Evolutionary conservation across 1,140 invertebrate genomes (phyloP).

Genomic region (Idris sp.): DNA sequence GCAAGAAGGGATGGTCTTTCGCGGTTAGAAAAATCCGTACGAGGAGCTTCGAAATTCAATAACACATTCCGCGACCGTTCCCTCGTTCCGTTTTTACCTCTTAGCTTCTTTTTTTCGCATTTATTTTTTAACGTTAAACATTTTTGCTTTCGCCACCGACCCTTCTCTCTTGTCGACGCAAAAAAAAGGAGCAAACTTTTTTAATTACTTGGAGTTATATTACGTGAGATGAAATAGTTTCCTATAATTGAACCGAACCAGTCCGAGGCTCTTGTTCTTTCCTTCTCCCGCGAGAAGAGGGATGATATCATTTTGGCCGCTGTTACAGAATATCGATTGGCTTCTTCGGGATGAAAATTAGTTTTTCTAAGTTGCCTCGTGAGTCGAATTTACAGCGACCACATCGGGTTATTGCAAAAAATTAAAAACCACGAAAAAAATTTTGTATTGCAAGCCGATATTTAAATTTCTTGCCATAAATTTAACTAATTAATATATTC

Average conservation of each 20-base stretch:
- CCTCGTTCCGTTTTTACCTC: constrained; percentile 5
- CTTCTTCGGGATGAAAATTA: constrained; percentile 58
- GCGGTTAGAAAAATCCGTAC: constrained; percentile 59
- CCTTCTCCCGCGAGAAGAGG: constrained; percentile 27
- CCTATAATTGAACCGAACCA: constrained; percentile 61
- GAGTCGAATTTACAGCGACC: constrained; percentile 48
- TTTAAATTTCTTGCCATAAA: too few species aligned
- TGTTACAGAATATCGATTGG: constrained; percentile 62
- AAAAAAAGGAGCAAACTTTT: constrained; percentile 58
- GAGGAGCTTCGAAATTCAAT: constrained; percentile 62
- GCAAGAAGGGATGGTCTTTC: constrained; percentile 54
- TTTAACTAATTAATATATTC: too few species aligned
- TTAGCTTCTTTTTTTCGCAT: constrained; percentile 25
- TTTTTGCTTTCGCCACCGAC: constrained; percentile 52
- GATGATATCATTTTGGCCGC: constrained; percentile 60
- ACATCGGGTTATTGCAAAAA: not conserved
- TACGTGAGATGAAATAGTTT: constrained; percentile 62
- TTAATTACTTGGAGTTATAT: constrained; percentile 63
- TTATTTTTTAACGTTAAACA: constrained; percentile 58
- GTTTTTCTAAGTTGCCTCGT: constrained; percentile 59
- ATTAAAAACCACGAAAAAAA: too few species aligned
- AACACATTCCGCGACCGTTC: constrained; percentile 39
- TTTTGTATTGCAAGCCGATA: too few species aligned
- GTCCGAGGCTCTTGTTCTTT: constrained; percentile 26
- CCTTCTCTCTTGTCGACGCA: constrained; percentile 28